phyloP scores from a whole-genome alignment of 1,140 invertebrate species.

The Protaetia brevitarsis region DNA sequence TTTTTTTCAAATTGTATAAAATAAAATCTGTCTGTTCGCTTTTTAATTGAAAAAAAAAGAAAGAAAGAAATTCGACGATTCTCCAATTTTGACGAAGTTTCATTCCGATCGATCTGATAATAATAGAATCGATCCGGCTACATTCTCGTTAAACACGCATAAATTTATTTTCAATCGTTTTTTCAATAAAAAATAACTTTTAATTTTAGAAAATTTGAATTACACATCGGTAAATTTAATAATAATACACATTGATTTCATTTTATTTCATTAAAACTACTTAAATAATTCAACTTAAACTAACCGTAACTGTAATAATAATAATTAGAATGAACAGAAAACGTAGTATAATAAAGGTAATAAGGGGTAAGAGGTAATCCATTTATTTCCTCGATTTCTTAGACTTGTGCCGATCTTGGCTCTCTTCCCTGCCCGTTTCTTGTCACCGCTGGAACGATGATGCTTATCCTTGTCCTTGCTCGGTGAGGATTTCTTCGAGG shows the following conservation, averaged over 20 bases:
- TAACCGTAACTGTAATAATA: slow-evolving; percentile 4
- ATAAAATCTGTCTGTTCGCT: too few relatives aligned
- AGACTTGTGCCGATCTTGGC: slow-evolving; percentile 61
- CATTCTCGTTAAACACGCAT: too few relatives aligned
- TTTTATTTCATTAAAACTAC: slow-evolving; percentile 2
- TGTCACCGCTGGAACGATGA: slow-evolving; percentile 43
- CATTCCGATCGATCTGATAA: too few relatives aligned
- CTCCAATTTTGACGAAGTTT: too few relatives aligned
- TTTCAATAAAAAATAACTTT: slow-evolving; percentile 15
- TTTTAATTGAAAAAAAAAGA: too few relatives aligned
- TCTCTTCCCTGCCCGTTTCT: slow-evolving; percentile 73
- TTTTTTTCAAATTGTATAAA: too few relatives aligned
- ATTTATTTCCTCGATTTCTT: slow-evolving; percentile 64
- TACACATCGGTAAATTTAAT: too few relatives aligned
- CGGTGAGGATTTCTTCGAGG: slow-evolving; percentile 43
- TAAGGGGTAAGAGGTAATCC: neutral
- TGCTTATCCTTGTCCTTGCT: slow-evolving; percentile 40
- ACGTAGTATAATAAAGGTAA: neutral
- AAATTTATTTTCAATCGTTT: neutral
- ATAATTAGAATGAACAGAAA: slow-evolving; percentile 8
- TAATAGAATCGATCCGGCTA: too few relatives aligned
- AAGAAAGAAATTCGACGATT: too few relatives aligned
- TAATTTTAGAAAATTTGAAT: slow-evolving; percentile 16
- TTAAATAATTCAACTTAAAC: slow-evolving; percentile 11
- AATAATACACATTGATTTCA: too few relatives aligned